These are phyloP conservation scores for Hippopotamus amphibius DNA, from an alignment of 2,113 vertebrate species.

Conservation along the genomic window DNA sequence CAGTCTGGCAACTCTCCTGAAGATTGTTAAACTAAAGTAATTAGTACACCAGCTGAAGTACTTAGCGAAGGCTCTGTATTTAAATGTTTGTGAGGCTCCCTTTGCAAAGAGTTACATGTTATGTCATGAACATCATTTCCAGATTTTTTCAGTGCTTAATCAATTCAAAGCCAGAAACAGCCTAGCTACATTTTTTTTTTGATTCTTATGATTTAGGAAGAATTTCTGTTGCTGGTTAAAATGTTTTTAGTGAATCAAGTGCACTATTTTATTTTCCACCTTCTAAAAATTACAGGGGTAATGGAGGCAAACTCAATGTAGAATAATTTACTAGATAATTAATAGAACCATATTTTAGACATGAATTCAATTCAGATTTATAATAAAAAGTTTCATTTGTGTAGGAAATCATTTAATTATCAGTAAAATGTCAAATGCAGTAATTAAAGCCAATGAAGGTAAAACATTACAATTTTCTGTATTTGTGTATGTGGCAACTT, in stretches of 20 bases:
- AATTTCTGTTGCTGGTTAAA: background rate
- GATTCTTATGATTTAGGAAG: background rate
- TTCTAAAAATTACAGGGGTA: background rate
- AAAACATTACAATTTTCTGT: background rate
- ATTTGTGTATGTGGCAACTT: background rate
- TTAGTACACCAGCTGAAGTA: background rate
- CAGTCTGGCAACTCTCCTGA: background rate
- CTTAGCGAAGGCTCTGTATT: background rate
- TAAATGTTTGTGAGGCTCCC: background rate
- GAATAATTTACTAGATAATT: background rate
- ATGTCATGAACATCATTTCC: background rate
- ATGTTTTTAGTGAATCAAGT: background rate
- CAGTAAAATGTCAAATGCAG: background rate
- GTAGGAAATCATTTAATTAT: background rate
- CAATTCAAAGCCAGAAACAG: background rate
- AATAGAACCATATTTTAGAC: background rate
- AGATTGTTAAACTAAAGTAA: background rate
- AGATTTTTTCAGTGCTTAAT: background rate
- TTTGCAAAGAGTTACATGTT: background rate
- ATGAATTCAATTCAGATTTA: constrained; percentile 29
- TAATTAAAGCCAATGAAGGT: background rate
- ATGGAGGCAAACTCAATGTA: background rate
- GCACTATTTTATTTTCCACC: background rate
- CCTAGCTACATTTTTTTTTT: background rate
- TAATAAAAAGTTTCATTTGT: background rate